Evolutionary conservation across 2,888 invertebrate species (phyloP), one percentile per base, ranked within the genome.

Genomic region (Stenchaetothrips biformis): DNA sequence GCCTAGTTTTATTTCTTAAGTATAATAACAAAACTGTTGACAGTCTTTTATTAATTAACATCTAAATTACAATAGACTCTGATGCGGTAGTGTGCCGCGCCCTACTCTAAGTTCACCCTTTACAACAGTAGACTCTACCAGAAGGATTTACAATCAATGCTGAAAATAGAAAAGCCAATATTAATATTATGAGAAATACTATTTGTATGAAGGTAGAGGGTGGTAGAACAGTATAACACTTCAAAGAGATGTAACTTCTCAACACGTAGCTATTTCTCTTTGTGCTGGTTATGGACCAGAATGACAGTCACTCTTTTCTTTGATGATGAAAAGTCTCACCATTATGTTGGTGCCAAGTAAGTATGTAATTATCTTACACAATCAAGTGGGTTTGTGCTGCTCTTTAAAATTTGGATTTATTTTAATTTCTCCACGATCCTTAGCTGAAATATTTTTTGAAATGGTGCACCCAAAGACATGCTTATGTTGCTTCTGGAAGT

Each of bases 11-110:
- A 82, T 83, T 83, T 82, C 83, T 82, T 82, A 83, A 82, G 83
- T 82, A 83, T 83, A 82, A 83, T 83, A 83, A 83, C 83, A 83
- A 83, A 83, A 83, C 83, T 83, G 83, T 83, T 83, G 82, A 83
- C 83, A 83, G 83, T 83, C 83, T 83, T 83, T 83, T 82, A 74
- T 74, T 74, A 74, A 74, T 83, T 83, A 83, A 83, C 82, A 82
- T 83, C 83, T 83, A 83, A 82, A 82, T 83, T 83, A 83, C 83
- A 82, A 82, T 83, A 83, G 82, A 82, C 82, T 83, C 82, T 83
- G 82, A 82, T 80, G 83, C 83, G 82, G 81, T 81, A 81, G 82
- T 81, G 81, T 81, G 25, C 67, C 67, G 67, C 67, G 67, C 67
- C 25, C 67, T 74, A 74, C 67, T 7, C 67, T 74, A 74, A 74